Conservation (phyloP, 2,797 vertebrate genomes). For the Peromyscus aztecus region DNA sequence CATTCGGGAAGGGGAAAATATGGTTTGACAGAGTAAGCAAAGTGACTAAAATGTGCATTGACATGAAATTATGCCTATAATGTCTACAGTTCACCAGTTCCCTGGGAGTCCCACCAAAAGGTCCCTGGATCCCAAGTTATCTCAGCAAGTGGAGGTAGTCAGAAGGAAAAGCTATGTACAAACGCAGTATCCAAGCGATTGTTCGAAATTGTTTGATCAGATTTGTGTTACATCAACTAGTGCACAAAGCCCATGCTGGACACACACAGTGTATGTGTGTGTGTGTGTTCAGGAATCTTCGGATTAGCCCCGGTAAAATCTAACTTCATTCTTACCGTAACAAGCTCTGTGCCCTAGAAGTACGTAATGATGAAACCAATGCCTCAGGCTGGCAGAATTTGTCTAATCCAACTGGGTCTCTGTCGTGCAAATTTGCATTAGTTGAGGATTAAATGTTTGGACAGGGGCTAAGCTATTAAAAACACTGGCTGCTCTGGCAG, state of each 20-base stretch:
- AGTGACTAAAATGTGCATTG: background rate
- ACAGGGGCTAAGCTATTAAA: background rate
- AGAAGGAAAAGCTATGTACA: background rate
- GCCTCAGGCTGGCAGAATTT: background rate
- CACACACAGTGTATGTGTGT: background rate
- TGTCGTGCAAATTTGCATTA: background rate
- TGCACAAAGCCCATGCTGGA: background rate
- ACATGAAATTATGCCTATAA: background rate
- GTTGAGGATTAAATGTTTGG: background rate
- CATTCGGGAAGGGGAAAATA: background rate
- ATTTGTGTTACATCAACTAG: background rate
- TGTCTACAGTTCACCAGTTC: conserved; percentile 15
- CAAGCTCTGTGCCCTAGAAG: conserved; percentile 12
- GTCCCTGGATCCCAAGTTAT: background rate
- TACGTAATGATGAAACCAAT: background rate
- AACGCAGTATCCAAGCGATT: background rate
- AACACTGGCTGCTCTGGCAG: background rate
- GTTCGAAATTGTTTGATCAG: background rate
- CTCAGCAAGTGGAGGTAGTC: accelerated
- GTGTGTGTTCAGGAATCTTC: background rate
- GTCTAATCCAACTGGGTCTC: background rate
- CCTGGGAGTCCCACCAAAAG: background rate
- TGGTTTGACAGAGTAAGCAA: background rate
- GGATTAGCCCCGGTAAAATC: conserved; percentile 20
- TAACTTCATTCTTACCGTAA: background rate